phyloP scores from a whole-genome alignment of 1,140 invertebrate genomes.

The Hylaeus anthracinus region DNA sequence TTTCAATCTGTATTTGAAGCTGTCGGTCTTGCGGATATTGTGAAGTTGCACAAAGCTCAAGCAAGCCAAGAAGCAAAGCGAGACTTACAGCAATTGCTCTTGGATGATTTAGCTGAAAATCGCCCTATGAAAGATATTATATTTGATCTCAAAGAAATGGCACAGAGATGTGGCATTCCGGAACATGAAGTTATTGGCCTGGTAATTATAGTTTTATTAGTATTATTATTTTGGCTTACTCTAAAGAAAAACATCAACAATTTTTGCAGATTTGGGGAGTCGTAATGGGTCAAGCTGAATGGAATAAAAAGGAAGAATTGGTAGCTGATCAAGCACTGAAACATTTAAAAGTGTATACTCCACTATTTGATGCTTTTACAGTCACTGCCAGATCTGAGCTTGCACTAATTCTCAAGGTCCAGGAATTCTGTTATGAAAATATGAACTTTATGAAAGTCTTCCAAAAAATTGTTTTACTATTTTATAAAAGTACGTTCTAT shows the following conservation, averaged over 20 bases:
- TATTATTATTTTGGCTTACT: background rate
- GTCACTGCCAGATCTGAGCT: conserved; percentile 92
- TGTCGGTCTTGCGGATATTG: conserved; percentile 92
- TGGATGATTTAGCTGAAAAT: conserved; percentile 91
- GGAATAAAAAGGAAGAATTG: conserved; percentile 99
- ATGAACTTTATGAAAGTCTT: conserved; percentile 99
- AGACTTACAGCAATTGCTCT: conserved; percentile 87
- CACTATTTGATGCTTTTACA: conserved; percentile 92
- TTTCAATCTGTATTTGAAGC: conserved; percentile 92
- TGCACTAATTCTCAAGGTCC: conserved; percentile 93
- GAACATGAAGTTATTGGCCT: conserved; percentile 94
- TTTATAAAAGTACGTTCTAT: conserved; percentile 93
- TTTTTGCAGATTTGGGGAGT: conserved; percentile 91
- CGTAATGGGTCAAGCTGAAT: conserved; percentile 96
- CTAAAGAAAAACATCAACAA: conserved; percentile 12
- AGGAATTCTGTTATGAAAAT: conserved; percentile 99
- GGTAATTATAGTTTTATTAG: conserved; percentile 74
- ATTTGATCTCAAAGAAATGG: conserved; percentile 91
- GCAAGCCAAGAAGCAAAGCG: conserved; percentile 92
- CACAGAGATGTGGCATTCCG: conserved; percentile 89
- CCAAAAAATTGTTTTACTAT: conserved; percentile 97
- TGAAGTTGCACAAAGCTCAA: conserved; percentile 94
- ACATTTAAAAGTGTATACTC: conserved; percentile 92
- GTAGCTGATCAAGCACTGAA: conserved; percentile 96
- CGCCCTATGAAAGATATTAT: conserved; percentile 91